phyloP scores from a whole-genome alignment of 1,140 invertebrate genomes.

The Episyrphus balteatus region DNA sequence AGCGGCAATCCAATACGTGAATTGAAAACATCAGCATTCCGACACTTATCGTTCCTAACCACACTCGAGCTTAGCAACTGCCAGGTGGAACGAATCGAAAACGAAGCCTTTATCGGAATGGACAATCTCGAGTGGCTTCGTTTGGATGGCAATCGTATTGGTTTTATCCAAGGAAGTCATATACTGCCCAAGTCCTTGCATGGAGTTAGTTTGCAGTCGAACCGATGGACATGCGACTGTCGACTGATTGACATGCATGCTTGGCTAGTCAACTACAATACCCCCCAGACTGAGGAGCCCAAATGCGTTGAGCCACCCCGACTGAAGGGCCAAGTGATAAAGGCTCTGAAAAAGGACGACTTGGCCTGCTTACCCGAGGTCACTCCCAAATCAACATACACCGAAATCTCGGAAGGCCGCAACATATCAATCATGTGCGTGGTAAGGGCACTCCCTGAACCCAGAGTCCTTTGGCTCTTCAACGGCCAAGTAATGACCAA shows the following conservation, averaged over 20 bases:
- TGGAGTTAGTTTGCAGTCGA: slow-evolving; percentile 70
- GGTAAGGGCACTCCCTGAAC: slow-evolving; percentile 65
- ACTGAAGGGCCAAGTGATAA: slow-evolving; percentile 54
- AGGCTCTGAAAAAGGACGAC: slow-evolving; percentile 55
- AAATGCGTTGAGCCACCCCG: slow-evolving; percentile 59
- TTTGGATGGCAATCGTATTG: slow-evolving; percentile 68
- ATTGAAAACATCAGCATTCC: slow-evolving; percentile 64
- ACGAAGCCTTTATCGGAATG: slow-evolving; percentile 70
- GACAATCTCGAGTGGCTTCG: slow-evolving; percentile 72
- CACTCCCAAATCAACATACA: slow-evolving; percentile 53
- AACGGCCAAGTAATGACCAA: slow-evolving; percentile 63
- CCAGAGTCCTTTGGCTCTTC: slow-evolving; percentile 68
- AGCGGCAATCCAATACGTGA: slow-evolving; percentile 68
- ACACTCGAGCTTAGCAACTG: slow-evolving; percentile 73
- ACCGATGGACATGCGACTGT: slow-evolving; percentile 84
- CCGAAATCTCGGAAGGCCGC: slow-evolving; percentile 65
- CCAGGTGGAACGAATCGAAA: slow-evolving; percentile 61
- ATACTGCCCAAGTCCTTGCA: slow-evolving; percentile 62
- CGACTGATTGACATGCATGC: slow-evolving; percentile 58
- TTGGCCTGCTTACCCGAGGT: slow-evolving; percentile 74
- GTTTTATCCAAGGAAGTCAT: slow-evolving; percentile 52
- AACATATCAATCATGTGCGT: slow-evolving; percentile 69
- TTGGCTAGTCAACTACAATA: slow-evolving; percentile 65
- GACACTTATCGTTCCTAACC: slow-evolving; percentile 58
- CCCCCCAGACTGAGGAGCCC: slow-evolving; percentile 61